Evolutionary conservation across 2,888 invertebrate genomes (phyloP).

Genomic region (Sisyra terminalis): DNA sequence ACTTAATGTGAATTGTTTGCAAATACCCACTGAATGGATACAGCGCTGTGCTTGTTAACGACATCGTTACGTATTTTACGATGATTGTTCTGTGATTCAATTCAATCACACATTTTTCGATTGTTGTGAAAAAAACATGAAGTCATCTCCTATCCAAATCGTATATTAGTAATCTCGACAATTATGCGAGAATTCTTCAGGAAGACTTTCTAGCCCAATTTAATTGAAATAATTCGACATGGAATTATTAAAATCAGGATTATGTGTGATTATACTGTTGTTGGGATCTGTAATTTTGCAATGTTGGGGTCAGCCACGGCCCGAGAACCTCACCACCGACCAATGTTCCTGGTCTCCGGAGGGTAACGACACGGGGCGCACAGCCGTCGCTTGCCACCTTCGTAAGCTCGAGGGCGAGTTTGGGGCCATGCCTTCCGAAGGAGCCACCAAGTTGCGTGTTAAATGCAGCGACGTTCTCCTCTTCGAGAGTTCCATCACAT

Average conservation of each 20-base stretch:
- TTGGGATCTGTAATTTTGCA: not conserved
- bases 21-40: too few relatives aligned
- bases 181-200: not conserved
- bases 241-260: slow-evolving; percentile 1
- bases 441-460: slow-evolving; percentile 53
- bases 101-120: too few relatives aligned
- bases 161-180: too few relatives aligned
- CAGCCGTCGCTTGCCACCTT: slow-evolving; percentile 48
- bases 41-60: too few relatives aligned
- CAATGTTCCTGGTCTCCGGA: slow-evolving; percentile 30
- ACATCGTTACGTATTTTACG: too few relatives aligned
- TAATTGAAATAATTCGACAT: not conserved
- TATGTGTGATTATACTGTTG: not conserved
- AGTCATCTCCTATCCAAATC: not conserved
- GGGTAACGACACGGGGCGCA: slow-evolving; percentile 30
- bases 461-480: slow-evolving; percentile 62
- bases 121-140: not conserved
- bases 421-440: slow-evolving; percentile 47
- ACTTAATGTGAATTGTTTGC: too few relatives aligned
- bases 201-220: not conserved
- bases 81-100: too few relatives aligned
- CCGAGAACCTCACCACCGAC: slow-evolving; percentile 22
- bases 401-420: slow-evolving; percentile 54
- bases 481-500: slow-evolving; percentile 60
- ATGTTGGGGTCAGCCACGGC: slow-evolving; percentile 1